phyloP scores from a whole-genome alignment of 2,113 vertebrate genomes.

The Microtus ochrogaster region DNA sequence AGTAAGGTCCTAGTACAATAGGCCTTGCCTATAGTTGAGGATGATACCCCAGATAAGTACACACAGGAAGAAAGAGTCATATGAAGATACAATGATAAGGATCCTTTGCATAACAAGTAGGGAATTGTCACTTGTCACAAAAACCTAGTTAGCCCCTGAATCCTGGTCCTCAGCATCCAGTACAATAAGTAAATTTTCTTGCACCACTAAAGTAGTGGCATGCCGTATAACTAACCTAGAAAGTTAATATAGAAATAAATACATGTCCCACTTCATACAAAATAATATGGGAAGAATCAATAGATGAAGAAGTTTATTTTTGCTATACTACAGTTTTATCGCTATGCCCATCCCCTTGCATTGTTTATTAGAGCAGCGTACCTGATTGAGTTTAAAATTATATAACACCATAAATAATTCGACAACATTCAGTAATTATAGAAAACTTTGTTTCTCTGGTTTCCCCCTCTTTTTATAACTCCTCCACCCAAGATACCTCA shows the following conservation, averaged over 20 bases:
- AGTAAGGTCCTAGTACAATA: neutral
- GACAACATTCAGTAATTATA: neutral
- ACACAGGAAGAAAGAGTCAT: neutral
- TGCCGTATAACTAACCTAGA: neutral
- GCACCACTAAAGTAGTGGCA: neutral
- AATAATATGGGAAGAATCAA: neutral
- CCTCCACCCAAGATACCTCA: neutral
- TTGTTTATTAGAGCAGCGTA: neutral
- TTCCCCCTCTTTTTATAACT: neutral
- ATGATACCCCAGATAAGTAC: neutral
- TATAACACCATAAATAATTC: neutral
- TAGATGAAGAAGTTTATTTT: conserved; percentile 11
- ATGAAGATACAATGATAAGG: neutral
- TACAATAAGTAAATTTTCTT: neutral
- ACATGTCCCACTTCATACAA: neutral
- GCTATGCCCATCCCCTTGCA: neutral
- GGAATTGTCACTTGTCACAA: neutral
- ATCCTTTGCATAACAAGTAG: neutral
- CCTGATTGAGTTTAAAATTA: neutral
- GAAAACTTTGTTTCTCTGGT: neutral
- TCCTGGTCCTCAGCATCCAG: neutral
- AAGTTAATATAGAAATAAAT: neutral
- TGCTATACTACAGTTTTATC: neutral
- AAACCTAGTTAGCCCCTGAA: neutral
- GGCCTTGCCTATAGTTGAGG: neutral